phyloP scores from a whole-genome alignment of 2,888 invertebrate genomes.

The Tenthredo scrophulariae region DNA sequence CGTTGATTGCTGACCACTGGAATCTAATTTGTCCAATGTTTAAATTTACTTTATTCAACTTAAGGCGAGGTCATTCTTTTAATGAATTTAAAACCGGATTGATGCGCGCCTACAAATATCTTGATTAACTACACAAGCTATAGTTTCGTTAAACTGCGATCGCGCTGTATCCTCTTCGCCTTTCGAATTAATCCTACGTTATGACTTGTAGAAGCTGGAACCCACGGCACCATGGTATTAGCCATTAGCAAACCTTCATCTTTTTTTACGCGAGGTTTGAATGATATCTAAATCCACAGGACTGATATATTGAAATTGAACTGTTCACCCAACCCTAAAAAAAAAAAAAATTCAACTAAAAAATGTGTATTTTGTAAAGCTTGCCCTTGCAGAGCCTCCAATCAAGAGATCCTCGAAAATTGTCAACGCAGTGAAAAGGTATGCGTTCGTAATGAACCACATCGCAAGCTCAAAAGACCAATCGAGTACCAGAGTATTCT shows the following conservation, averaged over 20 bases:
- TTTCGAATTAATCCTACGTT: background rate
- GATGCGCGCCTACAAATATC: background rate
- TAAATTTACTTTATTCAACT: conserved; percentile 57
- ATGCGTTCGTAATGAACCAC: background rate
- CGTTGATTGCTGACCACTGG: conserved; percentile 61
- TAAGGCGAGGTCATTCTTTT: background rate
- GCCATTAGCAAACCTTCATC: background rate
- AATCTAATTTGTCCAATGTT: conserved; percentile 66
- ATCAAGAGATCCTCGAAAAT: conserved; percentile 14
- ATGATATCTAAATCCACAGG: background rate
- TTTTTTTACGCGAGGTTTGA: background rate
- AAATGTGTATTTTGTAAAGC: background rate
- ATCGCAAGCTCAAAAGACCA: conserved; percentile 21
- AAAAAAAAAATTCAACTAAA: background rate
- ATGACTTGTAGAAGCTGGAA: conserved; percentile 4
- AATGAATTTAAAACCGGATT: conserved; percentile 9
- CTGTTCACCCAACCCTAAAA: background rate
- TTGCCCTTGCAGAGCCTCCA: background rate
- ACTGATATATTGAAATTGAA: background rate
- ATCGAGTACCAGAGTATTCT: conserved; percentile 3
- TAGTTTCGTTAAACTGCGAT: background rate
- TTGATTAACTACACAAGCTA: background rate
- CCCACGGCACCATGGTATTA: background rate
- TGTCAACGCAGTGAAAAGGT: background rate
- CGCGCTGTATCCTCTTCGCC: background rate